A percentile compares a stretch with the other conserved stretches of the same genome.
phyloP scores from a whole-genome alignment of 2,113 vertebrate species.

The Nyctereutes procyonoides region DNA sequence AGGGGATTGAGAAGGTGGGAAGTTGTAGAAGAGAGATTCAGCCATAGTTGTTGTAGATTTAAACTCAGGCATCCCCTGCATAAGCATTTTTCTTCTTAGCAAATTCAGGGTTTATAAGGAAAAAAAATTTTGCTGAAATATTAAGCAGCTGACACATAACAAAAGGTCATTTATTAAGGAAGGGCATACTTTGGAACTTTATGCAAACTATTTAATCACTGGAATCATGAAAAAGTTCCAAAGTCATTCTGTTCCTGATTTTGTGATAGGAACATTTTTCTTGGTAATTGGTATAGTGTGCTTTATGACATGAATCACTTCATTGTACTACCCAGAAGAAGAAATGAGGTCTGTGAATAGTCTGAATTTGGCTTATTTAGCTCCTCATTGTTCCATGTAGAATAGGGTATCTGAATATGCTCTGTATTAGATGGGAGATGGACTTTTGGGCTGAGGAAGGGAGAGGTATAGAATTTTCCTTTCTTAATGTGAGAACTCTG shows the following conservation, averaged over 20 bases:
- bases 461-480: background rate
- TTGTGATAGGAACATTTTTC: slow-evolving; percentile 37
- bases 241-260: background rate
- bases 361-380: slow-evolving; percentile 33
- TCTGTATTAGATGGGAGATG: background rate
- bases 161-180: slow-evolving; percentile 50
- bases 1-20: background rate
- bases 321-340: slow-evolving; percentile 19
- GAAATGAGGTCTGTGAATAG: slow-evolving; percentile 16
- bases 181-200: slow-evolving; percentile 36
- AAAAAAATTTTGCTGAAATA: background rate
- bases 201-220: slow-evolving; percentile 62
- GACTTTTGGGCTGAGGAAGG: background rate
- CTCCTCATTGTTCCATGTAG: background rate
- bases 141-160: background rate
- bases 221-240: slow-evolving; percentile 23
- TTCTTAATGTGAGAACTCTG: background rate
- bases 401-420: background rate
- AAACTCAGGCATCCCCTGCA: background rate
- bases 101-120: background rate
- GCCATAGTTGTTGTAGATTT: background rate
- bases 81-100: background rate
- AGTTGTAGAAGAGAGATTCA: background rate
- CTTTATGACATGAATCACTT: background rate
- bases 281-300: slow-evolving; percentile 21